Evolutionary conservation across 2,113 vertebrate genomes (phyloP), one percentile per base, ranked within the genome.

Genomic region (Gymnorhina tibicen): DNA sequence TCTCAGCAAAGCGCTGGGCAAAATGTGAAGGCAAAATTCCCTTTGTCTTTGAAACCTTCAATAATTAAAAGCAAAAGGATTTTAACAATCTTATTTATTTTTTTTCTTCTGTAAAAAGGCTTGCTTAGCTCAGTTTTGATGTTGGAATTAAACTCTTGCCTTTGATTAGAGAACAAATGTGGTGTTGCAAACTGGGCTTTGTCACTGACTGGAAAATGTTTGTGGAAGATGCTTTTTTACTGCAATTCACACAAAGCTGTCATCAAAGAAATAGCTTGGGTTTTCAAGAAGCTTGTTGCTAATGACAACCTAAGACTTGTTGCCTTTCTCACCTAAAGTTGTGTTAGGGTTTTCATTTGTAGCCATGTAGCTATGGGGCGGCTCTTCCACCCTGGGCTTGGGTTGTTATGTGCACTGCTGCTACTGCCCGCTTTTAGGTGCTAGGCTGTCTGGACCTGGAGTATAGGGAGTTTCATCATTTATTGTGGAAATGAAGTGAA

Each of bases 351-450:
- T 79, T 60, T n/a, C 0, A 2, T 84, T 44, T 3, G 0, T 28
- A 76, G 46, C 33, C 2, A 0, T 9, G 32, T 18, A 53, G 35
- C 26, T 46, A 1, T 22, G 0, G 4, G 22, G 18, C 0, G 0
- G 20, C n/a, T 77, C 13, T 63, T 49, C n/a, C 35, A 28, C 55
- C 30, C 24, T 1, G 2, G 49, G 3, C 17, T 20, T 35, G 7
- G 27, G 32, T 7, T 56, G 11, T 28, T 82, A 24, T 0, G 2
- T 44, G 49, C 2, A 2, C 4, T 53, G 44, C 39, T 59, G 26
- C 33, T 58, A 14, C 18, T 55, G 4, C 62, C 20, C 0, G 1
- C 44, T 50, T 28, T 28, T 16, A 9, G 1, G 12, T 27, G 13
- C 49, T 86, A 49, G 11, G 32, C 18, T 86, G 19, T 73, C 46